Base-by-base conservation (phyloP, 1,140 invertebrate species). In the Ditylenchus dipsaci region DNA sequence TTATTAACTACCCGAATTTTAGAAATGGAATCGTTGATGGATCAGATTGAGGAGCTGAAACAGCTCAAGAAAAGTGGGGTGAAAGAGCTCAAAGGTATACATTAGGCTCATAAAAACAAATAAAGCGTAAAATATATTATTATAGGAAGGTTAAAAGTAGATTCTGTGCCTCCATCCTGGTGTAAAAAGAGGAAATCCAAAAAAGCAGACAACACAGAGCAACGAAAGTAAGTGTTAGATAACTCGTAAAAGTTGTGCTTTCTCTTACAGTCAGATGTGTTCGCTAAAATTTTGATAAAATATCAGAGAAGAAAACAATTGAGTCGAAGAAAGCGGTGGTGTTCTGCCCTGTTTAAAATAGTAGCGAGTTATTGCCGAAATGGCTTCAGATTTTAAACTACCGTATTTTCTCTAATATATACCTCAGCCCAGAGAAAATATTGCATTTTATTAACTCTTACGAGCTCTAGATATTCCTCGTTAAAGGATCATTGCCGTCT, bases 31-130 rank as follows among this genome's bases (percentile, higher is more conserved):
- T 59, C 30, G n/a, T 61, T 70, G 30, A 59, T 49, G 23, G 68
- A 70, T 29, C 68, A 70, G 68, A 69, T 70, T 33, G 65, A 70
- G 21, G 68, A 70, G 38, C n/a, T 70, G 23, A 66, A 61, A 45
- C 26, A 33, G 19, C 43, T 70, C 15, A 65, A 69, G 56, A 9
- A 27, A n/a, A 59, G 58, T 30, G 68, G 68, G 7, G 47, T 70
- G n/a, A 70, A n/a, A 29, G 56, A 59, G 60, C 3, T 70, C 8
- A 70, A 70, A 71, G 68, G 68, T 70, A 33, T 38, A 42, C 33
- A 21, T 17, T 9, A 19, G 56, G 8, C 11, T 13, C 45, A 47
- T 47, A 47, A 5, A 56, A 56, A 23, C 9, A 23, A 13, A 23
- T 56, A 23, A 5, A 3, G 29, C 3, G 3, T 23, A 3, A 9